Evolutionary conservation across 2,113 vertebrate genomes (phyloP).

Genomic region (Tragelaphus buxtoni): DNA sequence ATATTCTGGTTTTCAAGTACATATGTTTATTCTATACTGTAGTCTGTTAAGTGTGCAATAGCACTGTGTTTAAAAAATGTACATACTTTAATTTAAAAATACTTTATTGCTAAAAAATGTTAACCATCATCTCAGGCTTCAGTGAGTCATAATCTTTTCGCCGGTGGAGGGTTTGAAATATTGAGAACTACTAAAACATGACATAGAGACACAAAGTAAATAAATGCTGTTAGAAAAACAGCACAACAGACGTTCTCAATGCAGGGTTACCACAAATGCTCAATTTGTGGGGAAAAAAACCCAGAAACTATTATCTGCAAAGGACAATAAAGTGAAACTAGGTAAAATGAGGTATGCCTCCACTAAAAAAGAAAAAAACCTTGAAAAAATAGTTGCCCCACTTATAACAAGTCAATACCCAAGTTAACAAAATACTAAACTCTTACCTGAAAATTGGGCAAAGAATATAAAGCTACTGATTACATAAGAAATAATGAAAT

Average conservation of each 20-base stretch:
- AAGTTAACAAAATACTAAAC: conserved; percentile 50
- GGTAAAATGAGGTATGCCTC: neutral
- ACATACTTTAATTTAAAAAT: neutral
- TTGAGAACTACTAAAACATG: neutral
- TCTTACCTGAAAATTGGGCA: conserved; percentile 6
- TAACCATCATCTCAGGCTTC: neutral
- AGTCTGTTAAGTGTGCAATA: neutral
- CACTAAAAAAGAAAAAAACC: neutral
- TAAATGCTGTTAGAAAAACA: neutral
- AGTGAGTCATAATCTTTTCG: neutral
- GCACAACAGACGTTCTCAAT: neutral
- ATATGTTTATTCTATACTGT: neutral
- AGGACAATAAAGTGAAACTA: neutral
- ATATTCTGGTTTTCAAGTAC: neutral
- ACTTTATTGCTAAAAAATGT: neutral
- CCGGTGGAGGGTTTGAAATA: neutral
- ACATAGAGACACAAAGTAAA: neutral
- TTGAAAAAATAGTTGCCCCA: neutral
- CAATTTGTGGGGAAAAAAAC: neutral
- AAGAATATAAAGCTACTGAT: conserved; percentile 28
- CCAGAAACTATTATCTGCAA: neutral
- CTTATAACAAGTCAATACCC: conserved; percentile 25
- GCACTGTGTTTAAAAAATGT: neutral
- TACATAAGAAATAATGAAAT: conserved; percentile 56
- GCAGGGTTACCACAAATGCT: neutral